Evolutionary conservation across 2,888 invertebrate species (phyloP), one percentile per base, ranked within the genome.

Genomic region (Hypomecis punctinalis): DNA sequence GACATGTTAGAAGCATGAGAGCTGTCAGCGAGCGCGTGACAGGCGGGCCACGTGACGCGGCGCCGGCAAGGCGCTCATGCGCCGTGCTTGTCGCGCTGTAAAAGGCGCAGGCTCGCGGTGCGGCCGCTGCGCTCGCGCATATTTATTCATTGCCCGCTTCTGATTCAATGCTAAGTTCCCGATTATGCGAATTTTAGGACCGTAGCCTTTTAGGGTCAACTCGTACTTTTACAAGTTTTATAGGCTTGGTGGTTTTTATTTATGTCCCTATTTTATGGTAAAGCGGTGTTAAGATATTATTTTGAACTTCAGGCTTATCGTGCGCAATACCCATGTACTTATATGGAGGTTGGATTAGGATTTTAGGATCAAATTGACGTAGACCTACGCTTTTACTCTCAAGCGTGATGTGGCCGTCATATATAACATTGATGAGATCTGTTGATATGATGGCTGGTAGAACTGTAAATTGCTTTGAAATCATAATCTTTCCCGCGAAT

Each of bases 131-230:
- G 81, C 77, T 67, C 76, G 82, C 83, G 84, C 81, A 84, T 84
- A 86, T 82, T 83, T 88, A 88, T 88, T 87, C 85, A 85, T 84
- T 83, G 80, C 75, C 72, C 74, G 73, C 72, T 76, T 78, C 76
- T 80, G 80, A 81, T 82, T 83, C 81, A 83, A 84, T 84, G 82
- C 78, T 78, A 79, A 81, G 75, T 73, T 74, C 71, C 69, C 78
- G 73, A 71, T 78, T 78, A 79, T 81, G 76, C 80, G 72, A 76
- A 76, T 78, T 78, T 75, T 78, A 79, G 76, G 77, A 76, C 71
- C 71, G 75, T 58, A 47, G 64, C 76, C 73, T 76, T 80, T 72
- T 77, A 55, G 70, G 76, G 68, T 73, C 72, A 72, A 70, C 71
- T 72, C 53, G 65, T 68, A 68, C 65, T 53, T 61, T 66, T 61